Conservation (phyloP, 2,113 vertebrate genomes). For the cat (Felis catus) region DNA sequence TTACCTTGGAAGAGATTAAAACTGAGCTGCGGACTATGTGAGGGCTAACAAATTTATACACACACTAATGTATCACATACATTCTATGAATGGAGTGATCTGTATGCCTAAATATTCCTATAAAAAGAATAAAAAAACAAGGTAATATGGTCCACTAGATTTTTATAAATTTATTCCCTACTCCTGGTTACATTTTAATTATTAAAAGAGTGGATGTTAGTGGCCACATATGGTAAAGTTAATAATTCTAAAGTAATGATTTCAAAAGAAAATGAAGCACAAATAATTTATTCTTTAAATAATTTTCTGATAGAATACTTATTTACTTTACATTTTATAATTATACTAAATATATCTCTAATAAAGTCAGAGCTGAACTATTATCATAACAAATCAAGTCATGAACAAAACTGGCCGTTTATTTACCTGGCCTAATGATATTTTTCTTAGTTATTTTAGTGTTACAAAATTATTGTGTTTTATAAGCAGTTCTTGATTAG, state of each 20-base stretch:
- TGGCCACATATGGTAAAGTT: background rate
- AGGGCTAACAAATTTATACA: slow-evolving; percentile 39
- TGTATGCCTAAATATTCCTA: slow-evolving; percentile 33
- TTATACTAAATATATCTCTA: background rate
- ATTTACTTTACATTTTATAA: slow-evolving; percentile 6
- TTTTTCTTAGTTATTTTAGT: background rate
- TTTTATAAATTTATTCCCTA: slow-evolving; percentile 20
- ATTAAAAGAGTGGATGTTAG: background rate
- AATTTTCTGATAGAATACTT: background rate
- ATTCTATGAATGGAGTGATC: background rate
- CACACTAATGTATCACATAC: background rate
- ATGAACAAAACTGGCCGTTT: background rate
- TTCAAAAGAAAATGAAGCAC: background rate
- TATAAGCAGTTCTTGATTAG: background rate
- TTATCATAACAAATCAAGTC: background rate
- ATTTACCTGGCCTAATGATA: background rate
- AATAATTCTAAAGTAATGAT: slow-evolving; percentile 14
- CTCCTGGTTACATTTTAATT: background rate
- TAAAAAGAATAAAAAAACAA: slow-evolving; percentile 23
- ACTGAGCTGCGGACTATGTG: slow-evolving; percentile 62
- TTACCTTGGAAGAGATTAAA: slow-evolving; percentile 82
- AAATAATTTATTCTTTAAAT: background rate
- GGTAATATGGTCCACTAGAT: background rate
- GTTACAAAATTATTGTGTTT: background rate
- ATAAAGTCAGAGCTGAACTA: background rate